A percentile compares a stretch with the other conserved stretches of the same genome.
Evolutionary conservation across 2,888 invertebrate genomes (phyloP).

Genomic region (Protophormia terraenovae): DNA sequence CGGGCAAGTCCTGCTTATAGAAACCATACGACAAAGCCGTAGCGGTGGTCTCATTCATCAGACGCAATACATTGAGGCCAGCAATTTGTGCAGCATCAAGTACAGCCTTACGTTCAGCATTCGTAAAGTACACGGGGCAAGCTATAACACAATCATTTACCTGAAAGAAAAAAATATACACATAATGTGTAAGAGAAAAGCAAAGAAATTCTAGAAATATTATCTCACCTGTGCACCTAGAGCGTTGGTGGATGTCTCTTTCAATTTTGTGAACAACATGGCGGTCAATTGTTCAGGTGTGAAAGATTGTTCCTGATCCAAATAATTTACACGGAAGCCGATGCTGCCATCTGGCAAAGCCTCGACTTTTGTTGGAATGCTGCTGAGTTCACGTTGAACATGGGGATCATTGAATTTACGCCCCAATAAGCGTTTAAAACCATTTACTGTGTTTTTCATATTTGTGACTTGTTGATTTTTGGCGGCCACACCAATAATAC

Average conservation of each 20-base stretch:
- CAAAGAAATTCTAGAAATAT: neutral
- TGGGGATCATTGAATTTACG: slow-evolving; percentile 93
- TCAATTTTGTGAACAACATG: slow-evolving; percentile 98
- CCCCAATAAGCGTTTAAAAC: slow-evolving; percentile 96
- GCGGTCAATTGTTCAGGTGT: slow-evolving; percentile 97
- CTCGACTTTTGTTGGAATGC: slow-evolving; percentile 90
- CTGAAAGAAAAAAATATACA: slow-evolving; percentile 74
- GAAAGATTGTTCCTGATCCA: slow-evolving; percentile 92
- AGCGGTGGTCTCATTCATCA: slow-evolving; percentile 99
- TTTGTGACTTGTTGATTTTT: slow-evolving; percentile 98
- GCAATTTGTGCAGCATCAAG: slow-evolving; percentile 95
- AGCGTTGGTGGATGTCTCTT: slow-evolving; percentile 92
- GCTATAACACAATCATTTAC: slow-evolving; percentile 96
- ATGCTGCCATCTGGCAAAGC: slow-evolving; percentile 90
- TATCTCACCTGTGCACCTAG: slow-evolving; percentile 88
- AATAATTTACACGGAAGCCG: slow-evolving; percentile 93
- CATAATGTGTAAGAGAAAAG: too few species aligned
- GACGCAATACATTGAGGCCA: slow-evolving; percentile 94
- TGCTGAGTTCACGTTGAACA: slow-evolving; percentile 91
- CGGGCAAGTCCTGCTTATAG: slow-evolving; percentile 98
- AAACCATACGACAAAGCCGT: slow-evolving; percentile 98
- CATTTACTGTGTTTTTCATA: slow-evolving; percentile 97
- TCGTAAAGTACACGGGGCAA: slow-evolving; percentile 96
- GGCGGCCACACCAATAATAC: slow-evolving; percentile 97
- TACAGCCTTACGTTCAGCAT: slow-evolving; percentile 95